These are phyloP conservation scores for Pseudopodoces humilis DNA, from an alignment of 2,113 vertebrate genomes.

Conservation along the genomic window DNA sequence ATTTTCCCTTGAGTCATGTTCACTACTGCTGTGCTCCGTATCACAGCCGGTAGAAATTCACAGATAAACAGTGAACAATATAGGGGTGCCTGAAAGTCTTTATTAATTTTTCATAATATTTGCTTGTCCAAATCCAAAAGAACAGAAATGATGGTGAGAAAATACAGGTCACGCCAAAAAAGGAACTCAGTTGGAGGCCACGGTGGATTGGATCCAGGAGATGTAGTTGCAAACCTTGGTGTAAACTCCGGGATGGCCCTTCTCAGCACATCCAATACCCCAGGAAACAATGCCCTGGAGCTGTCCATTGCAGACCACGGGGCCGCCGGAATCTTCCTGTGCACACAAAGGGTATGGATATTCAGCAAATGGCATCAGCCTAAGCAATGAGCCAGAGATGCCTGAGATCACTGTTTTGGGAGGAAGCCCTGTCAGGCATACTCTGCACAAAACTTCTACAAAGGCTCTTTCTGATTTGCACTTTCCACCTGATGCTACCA, in stretches of 20 bases:
- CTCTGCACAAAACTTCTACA: no score
- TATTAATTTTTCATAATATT: not conserved
- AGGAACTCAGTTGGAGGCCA: conserved; percentile 63
- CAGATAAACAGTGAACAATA: not conserved
- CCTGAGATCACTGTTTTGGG: no score
- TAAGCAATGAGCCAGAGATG: not conserved
- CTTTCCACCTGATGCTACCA: not conserved
- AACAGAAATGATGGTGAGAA: not conserved
- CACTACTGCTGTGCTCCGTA: no score
- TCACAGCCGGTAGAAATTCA: not conserved
- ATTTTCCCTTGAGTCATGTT: no score
- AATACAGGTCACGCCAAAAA: not conserved
- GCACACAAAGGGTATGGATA: not conserved
- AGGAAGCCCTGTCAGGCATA: no score
- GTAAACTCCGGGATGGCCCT: conserved; percentile 81
- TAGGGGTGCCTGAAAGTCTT: not conserved
- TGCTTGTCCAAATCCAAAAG: not conserved
- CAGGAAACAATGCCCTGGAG: conserved; percentile 88
- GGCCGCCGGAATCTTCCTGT: conserved; percentile 85
- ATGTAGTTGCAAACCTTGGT: conserved; percentile 82
- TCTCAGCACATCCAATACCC: conserved; percentile 82
- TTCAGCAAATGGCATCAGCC: not conserved
- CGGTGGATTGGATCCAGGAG: conserved; percentile 75
- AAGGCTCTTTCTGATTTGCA: no score
- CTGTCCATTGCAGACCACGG: conserved; percentile 75